Evolutionary conservation across 2,888 invertebrate genomes (phyloP).

Genomic region (Gryllus longicercus): DNA sequence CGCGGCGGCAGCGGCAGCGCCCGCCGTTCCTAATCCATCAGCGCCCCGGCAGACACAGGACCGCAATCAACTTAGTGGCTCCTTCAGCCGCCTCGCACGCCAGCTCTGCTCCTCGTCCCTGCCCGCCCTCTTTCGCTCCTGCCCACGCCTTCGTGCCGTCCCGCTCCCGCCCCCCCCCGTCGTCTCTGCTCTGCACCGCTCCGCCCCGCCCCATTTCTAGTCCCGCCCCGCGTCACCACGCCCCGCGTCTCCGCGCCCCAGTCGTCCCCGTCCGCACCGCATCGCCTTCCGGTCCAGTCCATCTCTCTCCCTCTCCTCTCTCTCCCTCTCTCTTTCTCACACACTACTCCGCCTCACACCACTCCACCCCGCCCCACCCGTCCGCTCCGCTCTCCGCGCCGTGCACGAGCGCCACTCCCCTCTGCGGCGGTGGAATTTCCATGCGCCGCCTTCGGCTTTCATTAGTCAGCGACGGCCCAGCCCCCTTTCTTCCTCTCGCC

Average conservation of each 20-base stretch:
- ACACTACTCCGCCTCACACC: background rate
- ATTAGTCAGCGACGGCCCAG: constrained; percentile 2
- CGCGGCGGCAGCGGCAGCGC: background rate
- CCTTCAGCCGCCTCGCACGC: constrained; percentile 17
- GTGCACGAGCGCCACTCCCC: background rate
- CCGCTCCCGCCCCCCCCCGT: background rate
- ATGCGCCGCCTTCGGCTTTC: constrained; percentile 10
- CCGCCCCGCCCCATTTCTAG: background rate
- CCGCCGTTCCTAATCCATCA: constrained; percentile 30
- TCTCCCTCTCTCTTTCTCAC: background rate
- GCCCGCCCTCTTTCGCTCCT: background rate
- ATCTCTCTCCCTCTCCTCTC: background rate
- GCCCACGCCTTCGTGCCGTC: background rate
- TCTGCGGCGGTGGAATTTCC: constrained; percentile 1
- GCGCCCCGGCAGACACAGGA: constrained; percentile 22
- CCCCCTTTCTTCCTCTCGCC: constrained; percentile 1
- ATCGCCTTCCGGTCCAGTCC: background rate
- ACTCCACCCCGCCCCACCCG: background rate
- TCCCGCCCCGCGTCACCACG: too few species aligned
- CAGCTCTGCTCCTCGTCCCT: constrained; percentile 2
- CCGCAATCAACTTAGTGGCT: constrained; percentile 30
- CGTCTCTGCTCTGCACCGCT: background rate
- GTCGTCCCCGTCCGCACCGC: background rate
- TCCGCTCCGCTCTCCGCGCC: background rate
- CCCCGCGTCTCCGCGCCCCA: background rate